Base-by-base conservation (phyloP, 1,140 invertebrate species). In the Macrocentrus cingulum region DNA sequence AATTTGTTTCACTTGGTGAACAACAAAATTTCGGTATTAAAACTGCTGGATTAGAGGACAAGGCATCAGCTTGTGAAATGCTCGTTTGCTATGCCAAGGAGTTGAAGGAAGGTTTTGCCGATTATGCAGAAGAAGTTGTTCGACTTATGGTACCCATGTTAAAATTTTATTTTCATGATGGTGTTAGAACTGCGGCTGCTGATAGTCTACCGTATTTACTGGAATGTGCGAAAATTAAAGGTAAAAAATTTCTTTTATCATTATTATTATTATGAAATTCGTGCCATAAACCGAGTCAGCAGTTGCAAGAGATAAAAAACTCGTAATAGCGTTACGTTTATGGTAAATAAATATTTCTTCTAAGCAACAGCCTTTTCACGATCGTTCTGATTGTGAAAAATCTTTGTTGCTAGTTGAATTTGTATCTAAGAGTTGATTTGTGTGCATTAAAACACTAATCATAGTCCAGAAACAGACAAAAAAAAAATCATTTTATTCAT, bases 101-200 rank as follows among this genome's bases (percentile, higher is more conserved):
- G 80, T 81, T 99, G 16, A 99, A 99, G 77, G 94, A 97, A 69
- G 93, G 90, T 1, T 99, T 99, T 78, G 91, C 91, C 8, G 88
- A 89, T 63, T 99, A 99, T 71, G 90, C 94, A 1, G 95, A 98
- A 73, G 88, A 97, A 71, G 94, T 96, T 9, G 92, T 98, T 0
- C 89, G 91, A 69, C 83, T 99, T 39, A 97, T 97, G 91, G 89
- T 99, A 25, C 95, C 96, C 0, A 89, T 99, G 84, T 83, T 99
- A 5, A 98, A 98, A 76, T 99, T 99, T 70, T 98, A 98, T 78
- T 99, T 99, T 81, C 96, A 99, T 69, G 97, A 99, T 82, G 94
- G 91, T 36, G 93, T 96, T 0, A 82, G 94, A 61, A 88, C 87
- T 9, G 91, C 93, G 7, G 97, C 97, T 2, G 95, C 97, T 0